Evolutionary conservation across 2,113 vertebrate species (phyloP), one percentile per base, ranked within the genome.

Genomic region (Mesembrinibis cayennensis): DNA sequence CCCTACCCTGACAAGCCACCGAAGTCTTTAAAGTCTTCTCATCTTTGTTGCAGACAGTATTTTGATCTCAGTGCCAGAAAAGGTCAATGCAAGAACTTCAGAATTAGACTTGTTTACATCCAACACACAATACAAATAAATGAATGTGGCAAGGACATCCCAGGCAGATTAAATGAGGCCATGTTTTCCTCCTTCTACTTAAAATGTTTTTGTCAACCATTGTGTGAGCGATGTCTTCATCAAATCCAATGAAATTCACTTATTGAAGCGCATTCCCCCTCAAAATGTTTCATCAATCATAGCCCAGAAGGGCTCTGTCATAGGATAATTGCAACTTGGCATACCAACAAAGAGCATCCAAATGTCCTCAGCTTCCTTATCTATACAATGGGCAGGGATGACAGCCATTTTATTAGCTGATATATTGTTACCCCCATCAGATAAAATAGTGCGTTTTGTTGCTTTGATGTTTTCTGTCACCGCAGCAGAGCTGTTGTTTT

Each of bases 381-480:
- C 97, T 96, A 79, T 76, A 93, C 74, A 94, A 74, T n/a, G 86
- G 91, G 71, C 77, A 97, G 74, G 66, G 55, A 92, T 94, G 96
- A 97, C 96, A 98, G 94, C 74, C 92, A 95, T 97, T 97, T 98
- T 98, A 97, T 98, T 98, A 98, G 81, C 90, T 95, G 96, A 95
- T 91, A 96, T 97, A 97, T 81, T 97, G 94, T 97, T 98, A 93
- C 93, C 65, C 76, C 87, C 96, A 98, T 97, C 97, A 98, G 94
- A 97, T 95, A 96, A 96, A 97, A 94, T 29, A 50, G 74, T 14
- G 45, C 86, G 89, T 92, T 97, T 93, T 95, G 32, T 53, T 92
- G 92, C 94, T 97, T 87, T 96, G 96, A 96, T 97, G 49, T 95
- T 92, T 97, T 96, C 89, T 95, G 80, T 95, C 93, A 95, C 25